phyloP scores from a whole-genome alignment of 2,888 invertebrate genomes.

The Leptinotarsa tumamoca region DNA sequence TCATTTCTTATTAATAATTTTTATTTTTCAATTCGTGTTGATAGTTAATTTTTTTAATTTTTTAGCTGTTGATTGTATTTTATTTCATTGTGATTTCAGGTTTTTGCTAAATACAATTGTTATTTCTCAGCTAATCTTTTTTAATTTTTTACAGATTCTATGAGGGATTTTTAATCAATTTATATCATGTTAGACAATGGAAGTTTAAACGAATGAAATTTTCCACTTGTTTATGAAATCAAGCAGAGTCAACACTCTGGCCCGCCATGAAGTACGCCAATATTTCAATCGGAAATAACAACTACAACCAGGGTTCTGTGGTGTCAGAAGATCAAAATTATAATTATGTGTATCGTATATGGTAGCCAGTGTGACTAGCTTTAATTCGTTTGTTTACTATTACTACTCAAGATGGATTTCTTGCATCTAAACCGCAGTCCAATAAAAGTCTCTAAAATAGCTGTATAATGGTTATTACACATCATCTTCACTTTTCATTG shows the following conservation, averaged over 20 bases:
- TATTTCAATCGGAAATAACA: neutral
- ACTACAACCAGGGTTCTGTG: conserved; percentile 5
- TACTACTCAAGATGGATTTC: conserved; percentile 1
- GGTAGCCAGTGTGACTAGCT: neutral
- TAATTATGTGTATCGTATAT: conserved; percentile 10
- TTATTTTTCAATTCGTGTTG: no score
- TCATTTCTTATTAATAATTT: no score
- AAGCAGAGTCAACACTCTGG: neutral
- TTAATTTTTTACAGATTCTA: no score
- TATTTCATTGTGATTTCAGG: no score
- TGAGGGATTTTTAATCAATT: no score
- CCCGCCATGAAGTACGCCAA: neutral
- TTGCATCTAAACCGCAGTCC: neutral
- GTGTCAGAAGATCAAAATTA: conserved; percentile 5
- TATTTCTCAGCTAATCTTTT: no score
- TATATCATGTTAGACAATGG: no score
- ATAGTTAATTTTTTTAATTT: no score
- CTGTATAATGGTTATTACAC: neutral
- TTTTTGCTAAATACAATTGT: no score
- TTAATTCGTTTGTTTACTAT: conserved; percentile 3
- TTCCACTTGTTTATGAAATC: no score
- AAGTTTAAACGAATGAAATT: no score
- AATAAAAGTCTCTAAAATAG: neutral
- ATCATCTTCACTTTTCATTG: neutral
- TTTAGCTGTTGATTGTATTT: no score